Conservation (phyloP, 2,888 invertebrate species). For the Tricholauxania praeusta region DNA sequence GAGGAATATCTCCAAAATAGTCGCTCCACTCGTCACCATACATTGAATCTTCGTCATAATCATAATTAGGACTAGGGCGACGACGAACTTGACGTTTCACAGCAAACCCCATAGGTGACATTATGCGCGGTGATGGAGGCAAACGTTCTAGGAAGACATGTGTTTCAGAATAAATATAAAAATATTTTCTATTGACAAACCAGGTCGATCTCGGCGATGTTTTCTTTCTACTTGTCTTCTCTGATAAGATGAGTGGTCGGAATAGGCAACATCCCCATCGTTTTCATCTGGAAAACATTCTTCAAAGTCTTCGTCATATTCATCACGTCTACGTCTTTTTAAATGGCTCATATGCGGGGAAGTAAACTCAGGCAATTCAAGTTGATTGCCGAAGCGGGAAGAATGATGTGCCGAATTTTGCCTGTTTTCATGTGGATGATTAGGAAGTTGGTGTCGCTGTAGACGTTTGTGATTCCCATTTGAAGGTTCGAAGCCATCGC, state of each 20-base stretch:
- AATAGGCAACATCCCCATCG: conserved; percentile 44
- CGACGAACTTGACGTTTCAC: conserved; percentile 72
- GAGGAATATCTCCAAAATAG: conserved; percentile 66
- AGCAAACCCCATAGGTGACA: conserved; percentile 78
- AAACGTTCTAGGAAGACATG: conserved; percentile 47
- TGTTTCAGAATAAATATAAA: background rate
- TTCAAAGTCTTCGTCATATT: conserved; percentile 62
- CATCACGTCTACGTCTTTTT: conserved; percentile 52
- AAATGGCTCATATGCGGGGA: conserved; percentile 43
- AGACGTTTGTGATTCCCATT: conserved; percentile 23
- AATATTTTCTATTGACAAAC: conserved; percentile 29
- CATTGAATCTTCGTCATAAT: conserved; percentile 74
- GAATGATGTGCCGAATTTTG: conserved; percentile 53
- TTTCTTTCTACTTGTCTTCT: conserved; percentile 37
- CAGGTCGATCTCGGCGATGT: conserved; percentile 47
- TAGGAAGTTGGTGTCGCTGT: conserved; percentile 21
- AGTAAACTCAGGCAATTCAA: conserved; percentile 61
- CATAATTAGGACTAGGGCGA: conserved; percentile 65
- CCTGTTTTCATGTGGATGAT: conserved; percentile 52
- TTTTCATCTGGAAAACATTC: conserved; percentile 51
- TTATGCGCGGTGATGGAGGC: conserved; percentile 73
- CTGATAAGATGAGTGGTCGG: conserved; percentile 43
- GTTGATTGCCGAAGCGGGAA: conserved; percentile 59
- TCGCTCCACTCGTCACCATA: conserved; percentile 71
- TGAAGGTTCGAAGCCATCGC: conserved; percentile 39